Evolutionary conservation across 1,140 invertebrate species (phyloP).

Genomic region (Drosophila nebulosa): DNA sequence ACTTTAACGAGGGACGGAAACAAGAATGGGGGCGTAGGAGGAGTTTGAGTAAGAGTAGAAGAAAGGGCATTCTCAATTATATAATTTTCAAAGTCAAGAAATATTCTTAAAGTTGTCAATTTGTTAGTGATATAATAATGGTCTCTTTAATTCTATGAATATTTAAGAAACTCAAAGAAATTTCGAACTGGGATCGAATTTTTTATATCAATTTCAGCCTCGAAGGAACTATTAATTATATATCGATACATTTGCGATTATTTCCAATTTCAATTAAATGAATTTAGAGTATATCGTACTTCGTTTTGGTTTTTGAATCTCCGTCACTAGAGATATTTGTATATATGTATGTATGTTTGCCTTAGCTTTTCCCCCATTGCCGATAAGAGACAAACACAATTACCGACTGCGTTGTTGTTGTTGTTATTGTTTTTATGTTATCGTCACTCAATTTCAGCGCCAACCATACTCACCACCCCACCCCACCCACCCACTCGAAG

Average conservation of each 20-base stretch:
- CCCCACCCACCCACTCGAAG: not conserved
- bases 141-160: too few relatives aligned
- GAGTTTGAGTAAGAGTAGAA: too few relatives aligned
- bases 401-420: not conserved
- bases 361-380: not conserved
- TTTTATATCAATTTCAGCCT: too few relatives aligned
- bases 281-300: not conserved
- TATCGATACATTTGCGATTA: too few relatives aligned
- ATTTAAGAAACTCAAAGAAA: too few relatives aligned
- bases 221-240: too few relatives aligned
- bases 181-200: too few relatives aligned
- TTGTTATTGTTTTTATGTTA: conserved; percentile 23
- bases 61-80: not conserved
- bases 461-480: not conserved
- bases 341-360: not conserved
- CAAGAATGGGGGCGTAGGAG: not conserved
- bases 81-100: not conserved
- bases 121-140: too few relatives aligned
- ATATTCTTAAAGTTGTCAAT: too few relatives aligned
- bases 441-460: conserved; percentile 25
- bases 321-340: not conserved
- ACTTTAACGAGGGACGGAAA: not conserved
- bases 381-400: not conserved
- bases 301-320: not conserved
- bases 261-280: not conserved